phyloP scores from a whole-genome alignment of 2,797 vertebrate species.

The Parotocinclus haroldoi region DNA sequence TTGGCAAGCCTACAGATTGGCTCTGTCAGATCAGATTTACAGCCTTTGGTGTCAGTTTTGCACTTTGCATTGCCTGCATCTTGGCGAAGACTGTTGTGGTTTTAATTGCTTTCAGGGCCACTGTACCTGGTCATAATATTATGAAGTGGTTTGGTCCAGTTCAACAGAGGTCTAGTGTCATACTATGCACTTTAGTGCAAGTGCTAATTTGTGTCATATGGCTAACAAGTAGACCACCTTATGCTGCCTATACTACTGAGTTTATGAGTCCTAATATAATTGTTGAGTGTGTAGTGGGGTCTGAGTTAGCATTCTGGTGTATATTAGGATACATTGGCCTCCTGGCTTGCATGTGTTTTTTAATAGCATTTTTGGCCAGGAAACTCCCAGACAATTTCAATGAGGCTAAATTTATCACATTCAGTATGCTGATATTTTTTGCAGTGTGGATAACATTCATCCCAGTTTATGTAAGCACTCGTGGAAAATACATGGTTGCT shows the following conservation, averaged over 20 bases:
- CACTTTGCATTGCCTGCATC: conserved; percentile 71
- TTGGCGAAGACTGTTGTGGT: conserved; percentile 70
- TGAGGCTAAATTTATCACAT: conserved; percentile 71
- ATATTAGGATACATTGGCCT: conserved; percentile 70
- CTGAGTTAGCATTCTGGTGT: conserved; percentile 66
- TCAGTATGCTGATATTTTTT: conserved; percentile 74
- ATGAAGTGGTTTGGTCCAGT: conserved; percentile 68
- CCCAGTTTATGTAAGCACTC: conserved; percentile 69
- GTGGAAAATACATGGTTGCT: conserved; percentile 69
- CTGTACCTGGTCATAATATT: conserved; percentile 59
- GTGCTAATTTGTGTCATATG: conserved; percentile 64
- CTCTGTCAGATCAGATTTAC: conserved; percentile 66
- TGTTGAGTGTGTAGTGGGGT: conserved; percentile 65
- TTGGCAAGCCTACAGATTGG: conserved; percentile 67
- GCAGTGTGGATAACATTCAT: conserved; percentile 74
- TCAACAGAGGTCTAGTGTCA: conserved; percentile 63
- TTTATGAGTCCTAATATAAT: conserved; percentile 60
- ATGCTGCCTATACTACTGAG: conserved; percentile 54
- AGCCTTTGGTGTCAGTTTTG: conserved; percentile 70
- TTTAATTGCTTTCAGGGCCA: conserved; percentile 66
- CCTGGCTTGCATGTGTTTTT: conserved; percentile 66
- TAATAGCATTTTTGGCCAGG: conserved; percentile 65
- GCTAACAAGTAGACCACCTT: conserved; percentile 62
- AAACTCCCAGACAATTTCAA: conserved; percentile 72
- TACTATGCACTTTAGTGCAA: conserved; percentile 64